Percentiles rank a stretch among this genome's conserved stretches.
Evolutionary conservation across 2,113 vertebrate genomes (phyloP).

Genomic region (Micromys minutus): DNA sequence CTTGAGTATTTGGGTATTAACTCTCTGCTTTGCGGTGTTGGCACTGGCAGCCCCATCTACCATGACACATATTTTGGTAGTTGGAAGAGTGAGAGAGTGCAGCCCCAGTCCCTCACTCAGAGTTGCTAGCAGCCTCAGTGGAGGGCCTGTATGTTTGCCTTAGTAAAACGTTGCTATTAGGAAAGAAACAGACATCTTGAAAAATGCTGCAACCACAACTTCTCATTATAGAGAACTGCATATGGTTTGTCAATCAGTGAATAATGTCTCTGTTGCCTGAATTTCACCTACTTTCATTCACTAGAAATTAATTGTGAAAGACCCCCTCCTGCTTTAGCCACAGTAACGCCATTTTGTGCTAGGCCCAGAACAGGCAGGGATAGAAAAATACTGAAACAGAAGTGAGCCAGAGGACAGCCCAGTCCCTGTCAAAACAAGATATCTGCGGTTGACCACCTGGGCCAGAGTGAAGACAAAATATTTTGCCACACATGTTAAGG

Average conservation of each 20-base stretch:
- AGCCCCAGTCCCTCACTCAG: constrained; percentile 19
- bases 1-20: constrained; percentile 46
- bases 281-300: constrained; percentile 48
- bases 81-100: constrained; percentile 69
- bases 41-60: background rate
- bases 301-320: too few relatives aligned
- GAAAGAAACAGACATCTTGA: constrained; percentile 56
- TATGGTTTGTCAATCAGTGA: constrained; percentile 71
- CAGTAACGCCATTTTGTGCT: too few relatives aligned
- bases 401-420: too few relatives aligned
- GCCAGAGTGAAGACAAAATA: too few relatives aligned
- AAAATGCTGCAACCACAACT: constrained; percentile 64
- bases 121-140: constrained; percentile 66
- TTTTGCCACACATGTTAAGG: too few relatives aligned
- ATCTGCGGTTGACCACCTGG: too few relatives aligned
- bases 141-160: constrained; percentile 71
- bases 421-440: too few relatives aligned
- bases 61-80: constrained; percentile 76
- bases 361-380: too few relatives aligned
- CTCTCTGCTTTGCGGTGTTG: constrained; percentile 33
- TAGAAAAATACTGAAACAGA: too few relatives aligned
- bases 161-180: constrained; percentile 33
- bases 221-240: constrained; percentile 77
- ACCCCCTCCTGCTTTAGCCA: too few relatives aligned
- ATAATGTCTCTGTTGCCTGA: constrained; percentile 9